Percentiles rank a stretch among this genome's conserved stretches.
phyloP scores from a whole-genome alignment of 2,888 invertebrate genomes.

The Lasioglossum oenotherae region DNA sequence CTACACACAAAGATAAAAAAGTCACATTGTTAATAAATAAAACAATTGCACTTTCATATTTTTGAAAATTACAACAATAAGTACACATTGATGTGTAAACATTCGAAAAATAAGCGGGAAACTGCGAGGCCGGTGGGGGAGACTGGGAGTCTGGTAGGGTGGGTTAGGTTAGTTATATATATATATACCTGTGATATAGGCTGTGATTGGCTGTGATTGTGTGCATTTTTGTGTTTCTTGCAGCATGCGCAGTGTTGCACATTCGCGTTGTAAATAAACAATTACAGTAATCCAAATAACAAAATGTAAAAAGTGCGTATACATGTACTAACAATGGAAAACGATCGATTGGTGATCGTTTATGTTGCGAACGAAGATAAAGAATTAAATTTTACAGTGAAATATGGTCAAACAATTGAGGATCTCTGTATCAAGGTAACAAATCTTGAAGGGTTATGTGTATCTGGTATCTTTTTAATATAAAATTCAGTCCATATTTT shows the following conservation, averaged over 20 bases:
- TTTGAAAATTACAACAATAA: too few relatives aligned
- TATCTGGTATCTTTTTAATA: background rate
- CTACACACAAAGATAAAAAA: too few relatives aligned
- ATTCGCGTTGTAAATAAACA: conserved; percentile 52
- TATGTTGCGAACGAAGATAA: conserved; percentile 77
- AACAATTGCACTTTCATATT: too few relatives aligned
- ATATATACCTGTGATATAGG: too few relatives aligned
- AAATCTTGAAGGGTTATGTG: background rate
- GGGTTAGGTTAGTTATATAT: too few relatives aligned
- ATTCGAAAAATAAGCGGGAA: too few relatives aligned
- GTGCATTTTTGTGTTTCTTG: too few relatives aligned
- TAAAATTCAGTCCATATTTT: conserved; percentile 9
- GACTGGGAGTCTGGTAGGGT: too few relatives aligned
- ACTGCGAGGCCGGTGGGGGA: too few relatives aligned
- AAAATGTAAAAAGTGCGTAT: conserved; percentile 36
- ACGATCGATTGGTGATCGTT: conserved; percentile 74
- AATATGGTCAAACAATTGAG: conserved; percentile 75
- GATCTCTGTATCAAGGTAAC: conserved; percentile 81
- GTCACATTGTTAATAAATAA: too few relatives aligned
- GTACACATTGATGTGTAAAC: too few relatives aligned
- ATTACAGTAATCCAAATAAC: conserved; percentile 11
- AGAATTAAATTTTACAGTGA: conserved; percentile 74
- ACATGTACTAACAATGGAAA: conserved; percentile 72
- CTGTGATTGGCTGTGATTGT: too few relatives aligned
- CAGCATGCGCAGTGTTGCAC: conserved; percentile 2